Base-by-base conservation (phyloP, 2,797 vertebrate species). In the Thalassophryne amazonica region DNA sequence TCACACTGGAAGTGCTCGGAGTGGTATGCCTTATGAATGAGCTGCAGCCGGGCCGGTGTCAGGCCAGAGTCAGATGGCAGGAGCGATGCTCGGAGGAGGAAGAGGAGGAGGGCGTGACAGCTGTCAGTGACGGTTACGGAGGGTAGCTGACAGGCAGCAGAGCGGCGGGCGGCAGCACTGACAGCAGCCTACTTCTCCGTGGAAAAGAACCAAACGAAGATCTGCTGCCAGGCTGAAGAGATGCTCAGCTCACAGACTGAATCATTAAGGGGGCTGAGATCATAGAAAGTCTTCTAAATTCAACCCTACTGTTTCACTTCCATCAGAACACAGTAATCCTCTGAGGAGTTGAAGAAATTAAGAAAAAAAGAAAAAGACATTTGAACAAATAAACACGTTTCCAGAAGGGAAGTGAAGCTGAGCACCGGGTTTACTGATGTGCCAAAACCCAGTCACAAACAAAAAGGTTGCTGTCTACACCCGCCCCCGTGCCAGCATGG, bases 81-180 rank as follows among this genome's bases (percentile, higher is more conserved):
- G 23, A 61, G 32, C 10, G 21, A 32, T 25, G 57, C 61, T 43
- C 56, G 20, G 17, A 33, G 38, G 61, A 54, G 10, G 43, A 25
- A 4, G 39, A 43, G 4, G 47, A 24, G 7, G 40, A 39, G 16
- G 37, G 20, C 16, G 3, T 60, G 69, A 65, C 69, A 76, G 68
- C 64, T 76, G 72, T 65, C 76, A 62, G 41, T 69, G 73, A 72
- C 57, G 31, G 55, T 64, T 73, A 54, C 63, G 42, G 65, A 48
- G 29, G 17, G 28, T 16, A 18, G 57, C 53, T 79, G 78, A 83
- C 78, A 74, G 66, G 21, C 29, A 18, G 57, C 59, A 68, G 72
- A 69, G 60, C 28, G 14, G 52, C 24, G 14, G 52, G 56, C 58
- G 19, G 48, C 56, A 3, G 53, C 15, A 33, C 60, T 61, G 71